Evolutionary conservation across 2,113 vertebrate species (phyloP).

Genomic region (Clupea harengus): DNA sequence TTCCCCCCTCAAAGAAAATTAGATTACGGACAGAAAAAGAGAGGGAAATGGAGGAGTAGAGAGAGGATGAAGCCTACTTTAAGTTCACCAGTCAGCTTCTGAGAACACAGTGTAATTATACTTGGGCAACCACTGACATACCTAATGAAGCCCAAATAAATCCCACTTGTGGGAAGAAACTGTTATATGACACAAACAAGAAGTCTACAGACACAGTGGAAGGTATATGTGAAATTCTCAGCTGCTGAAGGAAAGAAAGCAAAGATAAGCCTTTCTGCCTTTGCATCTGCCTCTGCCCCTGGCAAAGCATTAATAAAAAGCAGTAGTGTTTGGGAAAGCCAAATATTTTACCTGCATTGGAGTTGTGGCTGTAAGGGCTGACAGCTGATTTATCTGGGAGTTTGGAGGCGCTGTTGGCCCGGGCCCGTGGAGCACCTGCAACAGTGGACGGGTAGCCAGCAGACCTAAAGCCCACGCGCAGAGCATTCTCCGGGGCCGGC

Average conservation of each 20-base stretch:
- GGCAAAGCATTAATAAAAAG: background rate
- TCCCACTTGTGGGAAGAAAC: background rate
- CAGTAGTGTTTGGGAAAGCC: background rate
- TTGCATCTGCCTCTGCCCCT: background rate
- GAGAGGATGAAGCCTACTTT: background rate
- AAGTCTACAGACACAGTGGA: no score
- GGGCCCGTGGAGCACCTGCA: conserved; percentile 80
- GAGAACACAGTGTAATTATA: background rate
- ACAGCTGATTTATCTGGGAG: conserved; percentile 88
- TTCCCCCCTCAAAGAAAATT: background rate
- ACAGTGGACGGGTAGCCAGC: conserved; percentile 65
- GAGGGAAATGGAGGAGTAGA: background rate
- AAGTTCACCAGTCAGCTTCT: background rate
- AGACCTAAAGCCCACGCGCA: conserved; percentile 78
- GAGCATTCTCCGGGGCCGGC: conserved; percentile 74
- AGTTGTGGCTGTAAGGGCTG: conserved; percentile 74
- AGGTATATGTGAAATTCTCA: no score
- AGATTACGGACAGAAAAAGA: background rate
- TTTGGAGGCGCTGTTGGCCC: conserved; percentile 95
- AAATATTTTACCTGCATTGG: conserved; percentile 78
- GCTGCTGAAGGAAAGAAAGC: background rate
- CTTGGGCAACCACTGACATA: background rate
- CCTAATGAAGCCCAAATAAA: background rate
- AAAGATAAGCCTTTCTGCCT: background rate
- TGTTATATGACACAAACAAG: no score